Base-by-base conservation (phyloP, 2,113 vertebrate genomes). In the Tragelaphus buxtoni region DNA sequence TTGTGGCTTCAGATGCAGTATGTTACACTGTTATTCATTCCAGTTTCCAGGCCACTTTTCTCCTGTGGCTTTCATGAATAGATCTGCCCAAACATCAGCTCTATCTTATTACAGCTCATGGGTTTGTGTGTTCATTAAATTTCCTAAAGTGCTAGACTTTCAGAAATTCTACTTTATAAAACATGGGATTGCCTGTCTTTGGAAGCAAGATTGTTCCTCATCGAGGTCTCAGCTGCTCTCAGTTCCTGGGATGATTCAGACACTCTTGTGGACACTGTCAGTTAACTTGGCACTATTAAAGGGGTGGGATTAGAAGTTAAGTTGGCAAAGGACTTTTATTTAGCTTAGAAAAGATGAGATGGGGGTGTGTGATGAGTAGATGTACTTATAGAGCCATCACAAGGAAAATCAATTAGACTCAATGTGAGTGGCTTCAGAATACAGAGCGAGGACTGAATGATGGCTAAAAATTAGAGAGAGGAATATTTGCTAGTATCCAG, bases 91-190 rank as follows among this genome's bases (percentile, higher is more conserved):
- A 92, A 80, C 77, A 74, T 96, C 60, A 65, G 24, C 51, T 69
- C 2, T 69, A 26, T 69, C 91, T 94, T 76, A 42, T 82, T 74
- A 79, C 30, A 76, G 20, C 53, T 7, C 45, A 18, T 32, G 22
- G 47, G 30, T 83, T 60, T 28, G 56, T 82, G 26, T 60, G 83
- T 9, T 77, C 10, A 77, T 91, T 93, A 86, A 42, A 79, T 83
- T 89, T 94, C 39, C 90, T 0, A 0, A 93, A 30, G 30, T 81
- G 53, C 35, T 87, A 86, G 79, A 82, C 72, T 95, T 95, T 42
- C 58, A 93, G 90, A 90, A 89, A 93, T 91, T 91, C 51, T 82
- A 0, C 83, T 92, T 91, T 89, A 30, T 45, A 74, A 65, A 60
- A 83, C 11, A 5, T 13, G 47, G 63, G 13, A 16, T 79, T n/a